Evolutionary conservation across 2,888 invertebrate genomes (phyloP).

Genomic region (Sinotaia quadrata): DNA sequence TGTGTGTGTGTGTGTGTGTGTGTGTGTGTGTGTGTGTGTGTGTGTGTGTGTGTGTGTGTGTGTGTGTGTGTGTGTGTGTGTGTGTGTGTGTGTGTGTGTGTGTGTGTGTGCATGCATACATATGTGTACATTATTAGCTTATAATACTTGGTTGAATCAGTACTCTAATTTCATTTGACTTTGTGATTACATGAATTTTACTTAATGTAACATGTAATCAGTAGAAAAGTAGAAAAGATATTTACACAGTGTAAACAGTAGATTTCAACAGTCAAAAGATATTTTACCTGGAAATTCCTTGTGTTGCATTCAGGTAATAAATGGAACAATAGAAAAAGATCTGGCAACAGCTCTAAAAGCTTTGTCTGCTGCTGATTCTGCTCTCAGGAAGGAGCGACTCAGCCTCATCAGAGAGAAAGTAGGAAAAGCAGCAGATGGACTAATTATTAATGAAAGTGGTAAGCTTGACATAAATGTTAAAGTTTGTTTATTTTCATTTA

Average conservation of each 20-base stretch:
- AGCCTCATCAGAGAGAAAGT: conserved; percentile 73
- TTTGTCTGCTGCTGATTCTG: conserved; percentile 70
- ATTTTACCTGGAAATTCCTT: too few species aligned
- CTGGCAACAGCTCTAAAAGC: conserved; percentile 72
- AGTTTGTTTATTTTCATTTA: too few species aligned
- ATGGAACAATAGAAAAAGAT: conserved; percentile 74
- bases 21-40: too few species aligned
- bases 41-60: background rate
- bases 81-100: background rate
- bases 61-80: background rate
- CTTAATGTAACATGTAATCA: too few species aligned
- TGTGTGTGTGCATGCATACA: background rate
- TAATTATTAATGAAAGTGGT: conserved; percentile 44
- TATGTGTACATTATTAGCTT: background rate
- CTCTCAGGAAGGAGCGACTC: conserved; percentile 74
- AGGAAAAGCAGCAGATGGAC: conserved; percentile 59
- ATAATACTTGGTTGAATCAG: background rate
- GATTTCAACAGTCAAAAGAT: too few species aligned
- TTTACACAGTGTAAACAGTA: too few species aligned
- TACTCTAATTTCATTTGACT: too few species aligned
- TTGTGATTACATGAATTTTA: too few species aligned
- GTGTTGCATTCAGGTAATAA: conserved; percentile 71
- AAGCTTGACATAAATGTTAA: conserved; percentile 6
- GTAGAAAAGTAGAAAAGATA: too few species aligned
- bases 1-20: too few species aligned